Conservation (phyloP, 2,888 invertebrate species). For the Carterocephalus palaemon region DNA sequence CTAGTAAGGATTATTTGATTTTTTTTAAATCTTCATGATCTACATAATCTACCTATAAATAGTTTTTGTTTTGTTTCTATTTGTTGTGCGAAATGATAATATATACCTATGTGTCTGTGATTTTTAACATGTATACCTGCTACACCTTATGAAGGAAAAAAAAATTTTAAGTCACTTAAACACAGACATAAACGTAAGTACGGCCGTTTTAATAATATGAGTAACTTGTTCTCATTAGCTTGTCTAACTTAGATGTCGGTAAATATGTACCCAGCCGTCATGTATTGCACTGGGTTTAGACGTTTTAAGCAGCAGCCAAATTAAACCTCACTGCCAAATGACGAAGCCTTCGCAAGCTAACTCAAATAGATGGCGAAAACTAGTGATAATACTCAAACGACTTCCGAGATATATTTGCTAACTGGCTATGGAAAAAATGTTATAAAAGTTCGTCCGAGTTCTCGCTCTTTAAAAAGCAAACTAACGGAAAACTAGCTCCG, state of each 20-base stretch:
- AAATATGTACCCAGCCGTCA: slow-evolving; percentile 1
- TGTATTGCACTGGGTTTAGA: background rate
- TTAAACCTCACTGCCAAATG: slow-evolving; percentile 12
- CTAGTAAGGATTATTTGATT: too few species aligned
- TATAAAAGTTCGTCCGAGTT: slow-evolving; percentile 16
- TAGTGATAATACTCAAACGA: slow-evolving; percentile 9
- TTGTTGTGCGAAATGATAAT: too few species aligned
- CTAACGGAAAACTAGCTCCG: slow-evolving; percentile 23
- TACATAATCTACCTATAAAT: too few species aligned
- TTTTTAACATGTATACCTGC: too few species aligned
- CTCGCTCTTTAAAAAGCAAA: slow-evolving; percentile 20
- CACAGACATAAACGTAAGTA: background rate
- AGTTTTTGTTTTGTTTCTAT: too few species aligned
- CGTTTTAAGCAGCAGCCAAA: slow-evolving; percentile 7
- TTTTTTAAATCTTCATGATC: too few species aligned
- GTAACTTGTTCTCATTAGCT: too few species aligned
- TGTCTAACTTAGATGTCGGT: slow-evolving; percentile 1
- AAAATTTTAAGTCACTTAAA: background rate
- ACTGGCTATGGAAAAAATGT: slow-evolving; percentile 13
- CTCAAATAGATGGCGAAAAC: slow-evolving; percentile 8
- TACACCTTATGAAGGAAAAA: background rate
- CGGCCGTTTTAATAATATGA: too few species aligned
- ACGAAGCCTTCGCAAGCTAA: slow-evolving; percentile 1
- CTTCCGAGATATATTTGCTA: slow-evolving; percentile 17
- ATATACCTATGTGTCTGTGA: too few species aligned